Percentiles rank a stretch among this genome's conserved stretches.
These are phyloP conservation scores for Clinocottus analis DNA, from an alignment of 2,113 vertebrate genomes.

Conservation along the genomic window DNA sequence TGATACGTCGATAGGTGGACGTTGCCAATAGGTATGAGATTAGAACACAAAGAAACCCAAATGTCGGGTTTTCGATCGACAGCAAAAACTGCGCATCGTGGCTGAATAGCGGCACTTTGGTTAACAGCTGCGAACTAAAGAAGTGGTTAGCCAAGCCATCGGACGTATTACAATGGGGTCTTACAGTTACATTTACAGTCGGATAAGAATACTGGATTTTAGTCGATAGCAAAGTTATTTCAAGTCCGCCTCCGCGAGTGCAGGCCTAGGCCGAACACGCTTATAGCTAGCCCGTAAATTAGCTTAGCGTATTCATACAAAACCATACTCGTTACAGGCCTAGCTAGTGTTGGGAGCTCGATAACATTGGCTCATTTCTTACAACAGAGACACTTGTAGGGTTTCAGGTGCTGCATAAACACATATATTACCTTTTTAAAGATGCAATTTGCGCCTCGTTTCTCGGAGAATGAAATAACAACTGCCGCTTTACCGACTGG, in stretches of 20 bases:
- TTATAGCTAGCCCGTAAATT: not conserved
- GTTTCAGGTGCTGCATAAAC: rapidly evolving
- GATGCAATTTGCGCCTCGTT: not conserved
- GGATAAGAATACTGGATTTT: not conserved
- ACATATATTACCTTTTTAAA: conserved; percentile 38
- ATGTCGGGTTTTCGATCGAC: not conserved
- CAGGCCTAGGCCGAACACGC: not conserved
- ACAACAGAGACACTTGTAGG: rapidly evolving
- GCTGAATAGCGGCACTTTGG: not conserved
- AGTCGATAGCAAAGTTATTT: not conserved
- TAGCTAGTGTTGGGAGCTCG: no score
- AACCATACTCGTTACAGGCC: not conserved
- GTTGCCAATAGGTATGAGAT: not conserved
- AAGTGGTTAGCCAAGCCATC: not conserved
- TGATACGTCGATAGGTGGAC: not conserved
- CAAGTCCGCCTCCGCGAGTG: not conserved
- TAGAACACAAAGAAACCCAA: not conserved
- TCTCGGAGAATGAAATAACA: conserved; percentile 47
- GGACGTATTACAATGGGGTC: not conserved
- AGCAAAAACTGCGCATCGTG: not conserved
- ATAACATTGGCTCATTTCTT: not conserved
- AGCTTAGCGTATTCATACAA: conserved; percentile 10
- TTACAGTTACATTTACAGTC: no score
- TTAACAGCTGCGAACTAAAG: not conserved
- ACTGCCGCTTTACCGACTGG: not conserved